Base-by-base conservation (phyloP, 2,888 invertebrate genomes). In the Ctenicera cuprea region DNA sequence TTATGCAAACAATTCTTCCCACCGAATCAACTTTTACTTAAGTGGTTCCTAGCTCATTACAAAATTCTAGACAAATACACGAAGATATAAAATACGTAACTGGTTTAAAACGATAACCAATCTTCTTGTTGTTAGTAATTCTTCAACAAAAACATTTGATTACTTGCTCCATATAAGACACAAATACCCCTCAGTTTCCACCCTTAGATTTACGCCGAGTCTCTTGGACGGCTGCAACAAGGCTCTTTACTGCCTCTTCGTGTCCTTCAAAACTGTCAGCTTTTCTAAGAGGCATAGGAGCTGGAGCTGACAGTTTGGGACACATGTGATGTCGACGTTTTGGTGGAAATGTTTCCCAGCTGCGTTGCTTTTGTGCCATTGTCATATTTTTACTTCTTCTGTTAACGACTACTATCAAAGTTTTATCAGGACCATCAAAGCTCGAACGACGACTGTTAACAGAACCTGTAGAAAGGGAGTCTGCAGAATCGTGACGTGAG, bases 231-330 rank as follows among this genome's bases (percentile, higher is more conserved):
- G 92, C 92, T 3, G 91, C 92, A 4, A 92, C 92, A 63, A 92
- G 85, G 33, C 91, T 91, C 73, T 91, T 88, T 0, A 92, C 92
- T 0, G 92, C 91, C 81, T 92, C 92, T 84, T 92, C 92, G 83
- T 92, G 92, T 0, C 92, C 92, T 82, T 92, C 92, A 81, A 92
- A 92, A 81, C 92, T 92, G 80, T 92, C 92, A 0, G 92, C 90
- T 81, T 92, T 92, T 74, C 90, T 88, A 63, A 91, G 81, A 26
- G 88, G 88, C 30, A 81, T 79, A 0, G 83, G 83, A 43, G 78
- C 79, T 0, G 82, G 83, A 1, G 83, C 83, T 4, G 83, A 82
- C 48, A 85, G 75, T 76, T 85, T 84, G 16, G 84, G 84, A 64
- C 86, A 87, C 71, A 86, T 82, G 77, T 87, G 87, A 69, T 86